Evolutionary conservation across 2,888 invertebrate species (phyloP).

Genomic region (Pollenia angustigena): DNA sequence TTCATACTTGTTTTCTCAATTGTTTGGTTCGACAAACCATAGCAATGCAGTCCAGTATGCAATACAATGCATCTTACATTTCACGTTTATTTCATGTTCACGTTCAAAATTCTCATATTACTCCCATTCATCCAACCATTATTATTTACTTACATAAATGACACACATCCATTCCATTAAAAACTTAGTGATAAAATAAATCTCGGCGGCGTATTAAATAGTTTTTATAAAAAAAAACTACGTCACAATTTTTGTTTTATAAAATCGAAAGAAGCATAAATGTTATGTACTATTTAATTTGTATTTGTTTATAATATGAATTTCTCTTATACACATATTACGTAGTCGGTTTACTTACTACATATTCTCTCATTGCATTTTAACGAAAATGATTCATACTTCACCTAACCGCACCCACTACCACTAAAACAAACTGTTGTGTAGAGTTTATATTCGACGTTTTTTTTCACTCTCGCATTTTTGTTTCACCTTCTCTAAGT

Average conservation of each 20-base stretch:
- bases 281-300: background rate
- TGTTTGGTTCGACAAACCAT: slow-evolving; percentile 45
- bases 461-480: background rate
- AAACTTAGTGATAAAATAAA: slow-evolving; percentile 1
- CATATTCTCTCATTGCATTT: slow-evolving; percentile 21
- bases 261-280: background rate
- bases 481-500: slow-evolving; percentile 42
- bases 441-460: slow-evolving; percentile 41
- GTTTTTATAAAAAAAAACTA: slow-evolving; percentile 15
- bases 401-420: slow-evolving; percentile 68
- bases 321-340: slow-evolving; percentile 38
- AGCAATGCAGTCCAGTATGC: slow-evolving; percentile 38
- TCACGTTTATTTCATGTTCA: slow-evolving; percentile 29
- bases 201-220: slow-evolving; percentile 17
- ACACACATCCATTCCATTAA: slow-evolving; percentile 26
- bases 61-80: slow-evolving; percentile 19
- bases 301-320: background rate
- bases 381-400: slow-evolving; percentile 58
- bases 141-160: slow-evolving; percentile 36
- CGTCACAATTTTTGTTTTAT: slow-evolving; percentile 52
- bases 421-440: slow-evolving; percentile 35
- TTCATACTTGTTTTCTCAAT: background rate
- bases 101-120: slow-evolving; percentile 42
- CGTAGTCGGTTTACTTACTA: slow-evolving; percentile 2
- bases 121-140: slow-evolving; percentile 25